Evolutionary conservation across 2,113 vertebrate genomes (phyloP).

Genomic region (Noturus placidus): DNA sequence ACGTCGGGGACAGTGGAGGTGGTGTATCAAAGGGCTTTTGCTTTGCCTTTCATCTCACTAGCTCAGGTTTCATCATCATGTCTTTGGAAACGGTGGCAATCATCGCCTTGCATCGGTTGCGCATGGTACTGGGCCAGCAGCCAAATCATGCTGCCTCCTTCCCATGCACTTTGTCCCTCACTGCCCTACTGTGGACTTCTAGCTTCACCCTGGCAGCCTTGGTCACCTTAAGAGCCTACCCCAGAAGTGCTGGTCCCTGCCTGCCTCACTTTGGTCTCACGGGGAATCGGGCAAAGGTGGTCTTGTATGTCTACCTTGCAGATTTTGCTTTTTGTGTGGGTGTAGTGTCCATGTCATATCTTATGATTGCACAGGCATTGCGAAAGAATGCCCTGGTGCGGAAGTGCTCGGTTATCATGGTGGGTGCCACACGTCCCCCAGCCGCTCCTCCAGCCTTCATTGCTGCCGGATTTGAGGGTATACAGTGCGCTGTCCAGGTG

Average conservation of each 20-base stretch:
- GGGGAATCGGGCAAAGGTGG: slow-evolving; percentile 73
- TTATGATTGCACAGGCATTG: slow-evolving; percentile 89
- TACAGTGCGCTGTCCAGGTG: slow-evolving; percentile 72
- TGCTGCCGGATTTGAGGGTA: slow-evolving; percentile 66
- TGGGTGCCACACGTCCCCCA: slow-evolving; percentile 73
- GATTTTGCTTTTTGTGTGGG: slow-evolving; percentile 92
- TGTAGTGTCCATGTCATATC: slow-evolving; percentile 86
- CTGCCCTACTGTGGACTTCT: slow-evolving; percentile 85
- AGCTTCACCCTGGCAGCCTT: slow-evolving; percentile 90
- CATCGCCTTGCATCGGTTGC: slow-evolving; percentile 90
- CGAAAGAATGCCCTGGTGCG: slow-evolving; percentile 83
- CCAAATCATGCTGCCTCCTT: slow-evolving; percentile 82
- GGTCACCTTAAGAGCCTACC: slow-evolving; percentile 80
- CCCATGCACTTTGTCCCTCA: slow-evolving; percentile 84
- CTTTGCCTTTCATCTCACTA: slow-evolving; percentile 91
- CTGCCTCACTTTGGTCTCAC: slow-evolving; percentile 85
- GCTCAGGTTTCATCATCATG: slow-evolving; percentile 93
- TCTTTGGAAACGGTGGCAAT: slow-evolving; percentile 93
- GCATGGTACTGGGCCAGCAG: slow-evolving; percentile 91
- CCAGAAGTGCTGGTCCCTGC: slow-evolving; percentile 81
- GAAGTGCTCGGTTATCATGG: slow-evolving; percentile 77
- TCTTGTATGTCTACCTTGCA: slow-evolving; percentile 85
- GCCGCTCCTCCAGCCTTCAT: slow-evolving; percentile 72
- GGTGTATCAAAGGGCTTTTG: slow-evolving; percentile 85
- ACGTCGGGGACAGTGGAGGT: slow-evolving; percentile 63